Conservation (phyloP, 2,113 vertebrate genomes). For the Cisticola juncidis region DNA sequence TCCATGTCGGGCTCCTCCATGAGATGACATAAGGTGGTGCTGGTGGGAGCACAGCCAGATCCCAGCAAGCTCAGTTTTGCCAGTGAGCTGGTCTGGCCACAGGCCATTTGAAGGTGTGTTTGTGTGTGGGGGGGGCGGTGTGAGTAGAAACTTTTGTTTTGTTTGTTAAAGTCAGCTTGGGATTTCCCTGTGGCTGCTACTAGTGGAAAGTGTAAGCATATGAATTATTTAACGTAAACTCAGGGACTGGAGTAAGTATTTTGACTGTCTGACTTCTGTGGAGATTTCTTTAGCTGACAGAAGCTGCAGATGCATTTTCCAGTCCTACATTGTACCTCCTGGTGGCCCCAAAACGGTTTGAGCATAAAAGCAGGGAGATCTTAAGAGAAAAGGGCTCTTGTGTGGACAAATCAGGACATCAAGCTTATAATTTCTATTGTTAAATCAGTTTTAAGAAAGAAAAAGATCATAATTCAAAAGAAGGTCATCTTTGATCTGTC, state of each 20-base stretch:
- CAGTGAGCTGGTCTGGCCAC: not conserved
- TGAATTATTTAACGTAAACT: slow-evolving; percentile 57
- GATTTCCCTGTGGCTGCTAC: not conserved
- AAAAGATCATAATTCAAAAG: slow-evolving; percentile 3
- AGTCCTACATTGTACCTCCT: slow-evolving; percentile 29
- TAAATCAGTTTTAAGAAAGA: slow-evolving; percentile 31
- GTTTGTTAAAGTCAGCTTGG: slow-evolving; percentile 8
- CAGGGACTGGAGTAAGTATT: slow-evolving; percentile 45
- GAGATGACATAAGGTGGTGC: not conserved
- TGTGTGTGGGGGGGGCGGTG: not conserved
- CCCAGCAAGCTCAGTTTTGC: rapidly evolving
- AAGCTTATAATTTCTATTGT: not conserved
- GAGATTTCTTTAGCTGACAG: slow-evolving; percentile 39
- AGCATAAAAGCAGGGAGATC: slow-evolving; percentile 32
- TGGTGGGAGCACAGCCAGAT: not conserved
- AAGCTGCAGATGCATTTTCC: slow-evolving; percentile 60
- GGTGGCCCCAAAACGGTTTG: slow-evolving; percentile 49
- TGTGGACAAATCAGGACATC: not conserved
- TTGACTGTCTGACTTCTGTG: slow-evolving; percentile 49
- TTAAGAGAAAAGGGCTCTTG: slow-evolving; percentile 40
- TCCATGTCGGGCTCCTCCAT: rapidly evolving
- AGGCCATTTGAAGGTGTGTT: not conserved
- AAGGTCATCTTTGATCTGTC: slow-evolving; percentile 19
- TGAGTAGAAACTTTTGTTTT: not conserved
- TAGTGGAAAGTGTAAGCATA: not conserved